These are phyloP conservation scores for Melanostoma mellinum DNA, from an alignment of 2,888 invertebrate species.

Conservation along the genomic window DNA sequence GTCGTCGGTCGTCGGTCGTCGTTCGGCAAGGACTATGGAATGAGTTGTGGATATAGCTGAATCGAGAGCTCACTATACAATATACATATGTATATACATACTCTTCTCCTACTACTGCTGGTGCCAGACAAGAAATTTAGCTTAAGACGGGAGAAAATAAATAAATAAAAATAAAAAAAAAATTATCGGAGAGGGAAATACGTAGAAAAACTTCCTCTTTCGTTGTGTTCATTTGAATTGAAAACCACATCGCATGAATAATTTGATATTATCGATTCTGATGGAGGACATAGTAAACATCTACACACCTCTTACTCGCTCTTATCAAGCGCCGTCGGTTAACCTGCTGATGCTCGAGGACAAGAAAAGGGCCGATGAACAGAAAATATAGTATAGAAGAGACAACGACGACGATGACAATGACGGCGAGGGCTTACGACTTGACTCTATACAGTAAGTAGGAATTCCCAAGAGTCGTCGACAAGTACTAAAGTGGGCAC, in stretches of 20 bases:
- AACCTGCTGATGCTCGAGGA: conserved; percentile 43
- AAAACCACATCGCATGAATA: conserved; percentile 73
- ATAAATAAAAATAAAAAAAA: conserved; percentile 15
- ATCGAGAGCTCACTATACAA: too few relatives aligned
- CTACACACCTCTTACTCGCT: conserved; percentile 20
- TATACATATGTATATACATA: too few relatives aligned
- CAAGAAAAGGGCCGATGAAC: conserved; percentile 39
- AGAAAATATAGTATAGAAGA: conserved; percentile 7
- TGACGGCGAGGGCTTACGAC: conserved; percentile 54
- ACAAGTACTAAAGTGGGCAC: conserved; percentile 72
- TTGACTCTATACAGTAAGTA: conserved; percentile 55
- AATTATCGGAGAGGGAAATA: conserved; percentile 42
- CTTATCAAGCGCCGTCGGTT: conserved; percentile 31
- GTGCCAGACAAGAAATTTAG: conserved; percentile 17
- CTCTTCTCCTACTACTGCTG: neutral
- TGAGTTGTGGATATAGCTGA: neutral
- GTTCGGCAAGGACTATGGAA: conserved; percentile 10
- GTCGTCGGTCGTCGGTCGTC: too few relatives aligned
- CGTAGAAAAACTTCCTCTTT: conserved; percentile 53
- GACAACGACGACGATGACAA: conserved; percentile 45
- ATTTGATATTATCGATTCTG: conserved; percentile 72
- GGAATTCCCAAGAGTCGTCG: conserved; percentile 69
- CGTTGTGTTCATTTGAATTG: conserved; percentile 72
- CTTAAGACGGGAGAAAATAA: conserved; percentile 8
- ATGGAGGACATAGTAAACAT: conserved; percentile 51